phyloP scores from a whole-genome alignment of 2,113 vertebrate species.

The Corvus moneduloides region DNA sequence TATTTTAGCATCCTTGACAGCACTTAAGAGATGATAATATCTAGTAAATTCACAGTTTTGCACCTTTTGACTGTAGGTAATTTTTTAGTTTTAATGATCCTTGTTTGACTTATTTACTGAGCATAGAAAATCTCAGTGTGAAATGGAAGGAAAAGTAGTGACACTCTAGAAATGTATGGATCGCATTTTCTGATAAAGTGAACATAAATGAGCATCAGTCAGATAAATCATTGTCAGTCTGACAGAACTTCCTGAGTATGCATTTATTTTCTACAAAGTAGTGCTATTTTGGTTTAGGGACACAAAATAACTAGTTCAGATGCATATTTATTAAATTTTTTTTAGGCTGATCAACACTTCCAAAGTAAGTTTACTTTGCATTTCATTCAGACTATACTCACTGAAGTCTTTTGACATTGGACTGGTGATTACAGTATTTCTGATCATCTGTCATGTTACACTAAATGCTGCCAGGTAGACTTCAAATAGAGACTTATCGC shows the following conservation, averaged over 20 bases:
- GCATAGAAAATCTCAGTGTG: neutral
- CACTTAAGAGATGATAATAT: neutral
- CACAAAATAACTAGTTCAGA: neutral
- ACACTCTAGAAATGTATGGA: neutral
- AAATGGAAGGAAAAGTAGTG: neutral
- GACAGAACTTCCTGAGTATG: neutral
- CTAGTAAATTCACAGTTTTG: neutral
- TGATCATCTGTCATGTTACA: neutral
- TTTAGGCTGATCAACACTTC: neutral
- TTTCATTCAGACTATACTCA: neutral
- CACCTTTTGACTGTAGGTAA: neutral
- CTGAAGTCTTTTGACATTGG: neutral
- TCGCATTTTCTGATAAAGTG: neutral
- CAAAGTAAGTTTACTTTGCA: neutral
- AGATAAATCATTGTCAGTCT: neutral
- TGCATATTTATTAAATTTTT: neutral
- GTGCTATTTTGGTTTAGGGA: neutral
- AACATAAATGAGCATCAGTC: neutral
- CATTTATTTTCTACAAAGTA: neutral
- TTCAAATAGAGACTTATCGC: neutral
- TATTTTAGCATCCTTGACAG: neutral
- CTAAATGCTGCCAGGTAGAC: neutral
- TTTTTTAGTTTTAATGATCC: neutral
- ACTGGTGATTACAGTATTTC: neutral
- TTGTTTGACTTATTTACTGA: neutral